A percentile compares a stretch with the other conserved stretches of the same genome.
Evolutionary conservation across 2,113 vertebrate species (phyloP).

Genomic region (Oncorhynchus masou): DNA sequence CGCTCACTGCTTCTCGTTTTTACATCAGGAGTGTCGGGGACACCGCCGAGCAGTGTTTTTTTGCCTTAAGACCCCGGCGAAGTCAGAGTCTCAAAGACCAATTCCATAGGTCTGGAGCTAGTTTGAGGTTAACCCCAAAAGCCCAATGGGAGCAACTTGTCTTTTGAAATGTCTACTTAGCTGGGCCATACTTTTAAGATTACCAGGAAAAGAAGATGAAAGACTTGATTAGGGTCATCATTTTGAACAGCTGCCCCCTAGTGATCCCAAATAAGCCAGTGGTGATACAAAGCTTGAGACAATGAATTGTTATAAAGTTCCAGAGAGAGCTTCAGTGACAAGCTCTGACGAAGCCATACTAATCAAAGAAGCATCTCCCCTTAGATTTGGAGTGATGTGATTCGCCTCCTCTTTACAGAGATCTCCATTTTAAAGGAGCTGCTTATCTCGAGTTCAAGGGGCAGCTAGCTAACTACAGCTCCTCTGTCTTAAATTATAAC

Average conservation of each 20-base stretch:
- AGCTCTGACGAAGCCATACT: neutral
- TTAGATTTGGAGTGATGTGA: neutral
- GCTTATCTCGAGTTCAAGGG: neutral
- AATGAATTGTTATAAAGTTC: neutral
- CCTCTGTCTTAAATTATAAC: no score
- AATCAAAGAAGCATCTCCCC: neutral
- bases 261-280: neutral
- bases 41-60: slow-evolving; percentile 38
- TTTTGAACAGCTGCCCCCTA: neutral
- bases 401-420: neutral
- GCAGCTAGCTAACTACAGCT: no score
- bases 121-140: neutral
- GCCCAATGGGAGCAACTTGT: neutral
- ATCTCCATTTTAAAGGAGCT: neutral
- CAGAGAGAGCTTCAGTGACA: neutral
- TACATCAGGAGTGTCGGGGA: slow-evolving; percentile 9
- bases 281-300: neutral
- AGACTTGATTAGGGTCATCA: neutral
- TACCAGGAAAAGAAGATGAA: neutral
- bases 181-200: neutral
- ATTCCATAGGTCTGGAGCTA: neutral
- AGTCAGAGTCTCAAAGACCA: slow-evolving; percentile 10
- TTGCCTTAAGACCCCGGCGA: neutral
- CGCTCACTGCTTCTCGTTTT: slow-evolving; percentile 9
- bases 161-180: neutral